Base-by-base conservation (phyloP, 2,888 invertebrate genomes). In the Nomada ruficornis region DNA sequence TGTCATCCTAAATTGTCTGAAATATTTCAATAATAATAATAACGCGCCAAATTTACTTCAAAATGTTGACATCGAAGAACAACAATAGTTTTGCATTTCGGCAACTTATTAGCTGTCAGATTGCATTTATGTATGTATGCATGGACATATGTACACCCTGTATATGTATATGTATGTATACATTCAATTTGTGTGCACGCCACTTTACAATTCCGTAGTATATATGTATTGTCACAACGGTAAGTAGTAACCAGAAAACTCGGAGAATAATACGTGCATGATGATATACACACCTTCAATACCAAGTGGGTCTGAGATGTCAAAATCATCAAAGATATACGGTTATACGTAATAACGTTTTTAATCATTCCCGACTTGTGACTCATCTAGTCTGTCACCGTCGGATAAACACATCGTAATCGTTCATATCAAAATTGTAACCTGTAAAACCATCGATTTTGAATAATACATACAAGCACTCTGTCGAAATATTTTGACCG, bases 361-460 rank as follows among this genome's bases (percentile, higher is more conserved):
- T 65, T 47, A 75, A 74, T 71, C 70, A 44, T 73, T 70, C 65
- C 13, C 4, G 60, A 20, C 11, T 23, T 36, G 68, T 80, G 82
- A 82, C 63, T 82, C 82, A 82, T 82, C 54, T 69, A 29, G 36
- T n/a, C 29, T 60, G 74, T 63, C 70, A 65, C n/a, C 42, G 59
- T 13, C 2, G 15, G 64, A 54, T 36, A 47, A 69, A 64, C 47
- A 10, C 13, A 68, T 71, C 7, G n/a, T 55, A 52, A 42, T 60
- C 9, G 2, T 2, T 47, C 10, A 55, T 57, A 67, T 23, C 29
- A 68, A 54, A 47, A 29, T 2, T 36, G 1, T 72, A 80, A 80
- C 80, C 68, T 69, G 55, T 23, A 50, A 59, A 62, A 44, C 10
- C 20, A 15, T 69, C 11, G 47, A 50, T n/a, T 67, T 54, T 2